These are phyloP conservation scores for Hyposmocoma kahamanoa DNA, from an alignment of 1,140 invertebrate genomes.

Conservation along the genomic window DNA sequence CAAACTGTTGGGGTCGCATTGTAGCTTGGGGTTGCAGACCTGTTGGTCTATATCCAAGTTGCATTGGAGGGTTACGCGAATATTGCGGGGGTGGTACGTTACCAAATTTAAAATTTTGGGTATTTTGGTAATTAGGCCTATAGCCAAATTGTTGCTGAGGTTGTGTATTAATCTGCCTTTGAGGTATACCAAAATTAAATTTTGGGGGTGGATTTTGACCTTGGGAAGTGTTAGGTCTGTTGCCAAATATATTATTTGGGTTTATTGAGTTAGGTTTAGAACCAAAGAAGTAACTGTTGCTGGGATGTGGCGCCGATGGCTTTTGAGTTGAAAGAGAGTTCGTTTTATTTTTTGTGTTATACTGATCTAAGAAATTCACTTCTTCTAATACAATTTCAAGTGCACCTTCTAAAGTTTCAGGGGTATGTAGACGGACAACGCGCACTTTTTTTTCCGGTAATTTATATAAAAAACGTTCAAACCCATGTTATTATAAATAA, in stretches of 20 bases:
- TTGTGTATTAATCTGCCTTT: background rate
- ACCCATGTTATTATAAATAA: conserved; percentile 3
- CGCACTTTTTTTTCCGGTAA: conserved; percentile 7
- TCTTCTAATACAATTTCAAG: conserved; percentile 3
- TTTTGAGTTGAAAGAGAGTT: background rate
- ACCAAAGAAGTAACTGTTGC: no score
- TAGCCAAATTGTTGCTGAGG: background rate
- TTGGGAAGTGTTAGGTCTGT: background rate
- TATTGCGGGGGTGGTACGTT: background rate
- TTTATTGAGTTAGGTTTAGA: no score
- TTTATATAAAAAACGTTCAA: conserved; percentile 8
- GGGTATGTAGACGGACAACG: background rate
- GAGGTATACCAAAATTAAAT: background rate
- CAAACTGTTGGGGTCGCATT: background rate
- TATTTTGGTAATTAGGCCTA: background rate
- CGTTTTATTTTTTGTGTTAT: background rate
- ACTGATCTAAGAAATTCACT: conserved; percentile 4
- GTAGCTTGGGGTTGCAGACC: background rate
- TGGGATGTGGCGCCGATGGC: background rate
- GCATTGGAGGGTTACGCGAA: background rate
- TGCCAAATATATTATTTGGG: background rate
- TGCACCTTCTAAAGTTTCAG: background rate
- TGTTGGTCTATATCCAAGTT: background rate
- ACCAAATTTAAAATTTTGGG: background rate
- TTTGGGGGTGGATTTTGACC: background rate